Evolutionary conservation across 2,888 invertebrate genomes (phyloP), one percentile per base, ranked within the genome.

Genomic region (Pecten maximus): DNA sequence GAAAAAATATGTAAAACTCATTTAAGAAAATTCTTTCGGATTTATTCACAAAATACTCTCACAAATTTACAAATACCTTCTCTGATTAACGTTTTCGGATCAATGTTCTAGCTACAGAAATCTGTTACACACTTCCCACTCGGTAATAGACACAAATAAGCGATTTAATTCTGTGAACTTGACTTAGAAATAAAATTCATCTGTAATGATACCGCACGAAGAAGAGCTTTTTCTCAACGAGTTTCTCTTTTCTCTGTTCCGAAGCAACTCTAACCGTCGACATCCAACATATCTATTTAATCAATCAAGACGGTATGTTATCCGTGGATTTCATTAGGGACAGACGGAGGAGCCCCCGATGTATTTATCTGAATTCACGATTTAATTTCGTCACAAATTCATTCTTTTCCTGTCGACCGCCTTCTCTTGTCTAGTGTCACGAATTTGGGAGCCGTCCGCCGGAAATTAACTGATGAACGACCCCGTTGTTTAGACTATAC

Each of bases 351-450:
- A 74, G 35, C 74, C 28, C 74, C 28, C 74, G 74, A 35, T 74
- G 74, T 74, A 74, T 74, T 74, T 74, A 74, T 74, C 74, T 74
- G 74, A 74, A 74, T 74, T 74, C 74, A 35, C 74, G 74, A 74
- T 74, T 74, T 74, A 74, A 74, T 74, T 74, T 74, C 74, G 74
- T 74, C 74, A 74, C 74, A 74, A 74, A 74, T 74, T 74, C 74
- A 74, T 74, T 74, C 74, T 74, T 74, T 74, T 74, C 74, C 74
- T 74, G 74, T 74, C 74, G 74, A 74, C 15, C 35, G 74, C 74
- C 74, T 74, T 74, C 74, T 23, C 74, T 74, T 74, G 74, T 74
- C 74, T 74, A 15, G 74, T 74, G 74, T 74, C 74, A 74, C 74
- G 74, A 74, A 74, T 74, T 74, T 28, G 74, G 74, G 35, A 35